These are phyloP conservation scores for Nasonia oneida DNA, from an alignment of 2,888 invertebrate species.

Conservation along the genomic window DNA sequence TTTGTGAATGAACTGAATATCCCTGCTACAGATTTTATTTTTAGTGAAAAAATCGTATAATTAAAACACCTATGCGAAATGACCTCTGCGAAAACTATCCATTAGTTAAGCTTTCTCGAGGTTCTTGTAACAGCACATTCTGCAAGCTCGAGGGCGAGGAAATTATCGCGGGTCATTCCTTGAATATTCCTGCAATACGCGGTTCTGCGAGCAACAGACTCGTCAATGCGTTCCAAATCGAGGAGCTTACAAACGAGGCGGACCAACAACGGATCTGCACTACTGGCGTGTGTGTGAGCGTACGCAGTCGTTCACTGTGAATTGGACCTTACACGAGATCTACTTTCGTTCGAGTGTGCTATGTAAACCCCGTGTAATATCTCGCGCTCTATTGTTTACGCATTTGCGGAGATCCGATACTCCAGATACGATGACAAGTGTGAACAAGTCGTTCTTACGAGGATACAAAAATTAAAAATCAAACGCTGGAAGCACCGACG, in stretches of 20 bases:
- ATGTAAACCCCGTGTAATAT: neutral
- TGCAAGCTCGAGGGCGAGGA: neutral
- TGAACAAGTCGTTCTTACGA: no score
- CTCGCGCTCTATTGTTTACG: neutral
- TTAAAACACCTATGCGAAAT: no score
- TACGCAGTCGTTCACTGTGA: neutral
- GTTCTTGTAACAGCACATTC: no score
- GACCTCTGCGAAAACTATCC: no score
- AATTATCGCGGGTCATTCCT: neutral
- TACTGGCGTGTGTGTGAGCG: conserved; percentile 14
- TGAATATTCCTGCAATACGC: neutral
- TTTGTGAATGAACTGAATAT: no score
- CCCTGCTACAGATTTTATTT: no score
- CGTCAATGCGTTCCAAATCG: neutral
- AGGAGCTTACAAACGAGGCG: conserved; percentile 4
- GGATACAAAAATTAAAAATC: no score
- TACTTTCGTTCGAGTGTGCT: neutral
- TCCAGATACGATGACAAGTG: no score
- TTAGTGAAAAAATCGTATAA: no score
- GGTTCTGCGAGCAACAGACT: neutral
- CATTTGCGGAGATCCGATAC: no score
- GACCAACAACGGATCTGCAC: conserved; percentile 22
- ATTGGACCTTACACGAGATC: neutral
- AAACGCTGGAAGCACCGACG: neutral
- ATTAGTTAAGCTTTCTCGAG: no score